Conservation (phyloP, 2,113 vertebrate species). For the Tychaedon coryphoeus region DNA sequence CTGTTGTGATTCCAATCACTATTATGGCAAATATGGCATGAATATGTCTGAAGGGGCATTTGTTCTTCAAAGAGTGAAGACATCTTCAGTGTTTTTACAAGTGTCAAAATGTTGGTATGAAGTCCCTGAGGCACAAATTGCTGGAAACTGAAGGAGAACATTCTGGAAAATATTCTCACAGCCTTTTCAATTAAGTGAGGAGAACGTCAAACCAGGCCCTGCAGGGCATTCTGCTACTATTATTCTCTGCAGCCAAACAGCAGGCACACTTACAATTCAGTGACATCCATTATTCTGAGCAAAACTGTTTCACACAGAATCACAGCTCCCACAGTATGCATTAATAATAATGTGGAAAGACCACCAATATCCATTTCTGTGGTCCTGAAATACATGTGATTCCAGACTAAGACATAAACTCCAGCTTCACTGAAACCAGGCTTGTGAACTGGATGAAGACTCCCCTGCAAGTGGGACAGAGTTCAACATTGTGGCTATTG, state of each 20-base stretch:
- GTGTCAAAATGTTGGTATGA: background rate
- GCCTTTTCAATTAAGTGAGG: background rate
- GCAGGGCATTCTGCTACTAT: slow-evolving; percentile 24
- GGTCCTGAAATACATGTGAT: background rate
- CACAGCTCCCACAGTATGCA: slow-evolving; percentile 7
- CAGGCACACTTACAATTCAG: background rate
- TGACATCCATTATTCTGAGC: background rate
- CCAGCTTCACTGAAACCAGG: background rate
- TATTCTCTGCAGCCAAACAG: slow-evolving; percentile 54
- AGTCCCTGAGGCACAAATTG: slow-evolving; percentile 16
- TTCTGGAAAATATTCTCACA: slow-evolving; percentile 34
- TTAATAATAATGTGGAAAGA: background rate
- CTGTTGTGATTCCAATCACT: background rate
- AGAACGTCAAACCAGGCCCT: slow-evolving; percentile 16
- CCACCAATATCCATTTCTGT: background rate
- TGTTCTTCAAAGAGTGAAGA: slow-evolving; percentile 9
- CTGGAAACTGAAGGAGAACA: slow-evolving; percentile 4
- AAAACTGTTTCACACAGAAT: background rate
- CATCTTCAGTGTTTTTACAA: background rate
- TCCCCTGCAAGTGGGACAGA: background rate
- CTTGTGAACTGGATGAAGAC: background rate
- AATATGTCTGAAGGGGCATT: background rate
- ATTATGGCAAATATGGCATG: background rate
- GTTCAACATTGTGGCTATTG: background rate
- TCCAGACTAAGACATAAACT: background rate